These are phyloP conservation scores for Ditylenchus dipsaci DNA, from an alignment of 1,140 invertebrate genomes.

Conservation along the genomic window DNA sequence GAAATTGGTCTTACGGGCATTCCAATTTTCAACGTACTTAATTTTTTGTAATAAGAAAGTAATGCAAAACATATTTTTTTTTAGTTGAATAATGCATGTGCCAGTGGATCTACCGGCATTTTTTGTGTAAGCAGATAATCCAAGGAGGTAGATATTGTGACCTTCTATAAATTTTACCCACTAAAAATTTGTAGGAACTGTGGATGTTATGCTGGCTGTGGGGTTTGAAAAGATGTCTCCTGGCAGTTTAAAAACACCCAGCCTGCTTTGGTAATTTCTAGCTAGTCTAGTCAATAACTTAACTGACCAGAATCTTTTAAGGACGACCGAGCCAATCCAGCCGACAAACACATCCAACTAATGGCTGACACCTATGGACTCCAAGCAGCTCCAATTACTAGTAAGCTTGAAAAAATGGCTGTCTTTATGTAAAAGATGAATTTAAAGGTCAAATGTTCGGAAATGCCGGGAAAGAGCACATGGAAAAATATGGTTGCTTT, in stretches of 20 bases:
- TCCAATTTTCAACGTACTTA: slow-evolving; percentile 81
- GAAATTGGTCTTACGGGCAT: slow-evolving; percentile 91
- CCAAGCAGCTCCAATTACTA: slow-evolving; percentile 34
- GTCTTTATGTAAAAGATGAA: slow-evolving; percentile 63
- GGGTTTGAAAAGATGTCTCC: slow-evolving; percentile 97
- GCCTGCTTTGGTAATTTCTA: slow-evolving; percentile 13
- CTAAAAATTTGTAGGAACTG: slow-evolving; percentile 61
- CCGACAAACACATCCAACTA: slow-evolving; percentile 82
- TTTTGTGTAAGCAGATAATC: slow-evolving; percentile 83
- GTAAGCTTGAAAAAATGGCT: slow-evolving; percentile 15
- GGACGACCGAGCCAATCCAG: slow-evolving; percentile 81
- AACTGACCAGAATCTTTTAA: slow-evolving; percentile 1
- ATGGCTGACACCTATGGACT: slow-evolving; percentile 78
- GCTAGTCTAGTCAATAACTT: no score
- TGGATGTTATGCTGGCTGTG: slow-evolving; percentile 81
- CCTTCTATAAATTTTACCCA: neutral
- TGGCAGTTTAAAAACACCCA: slow-evolving; percentile 76
- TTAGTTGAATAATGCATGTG: slow-evolving; percentile 83
- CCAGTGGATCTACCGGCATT: slow-evolving; percentile 87
- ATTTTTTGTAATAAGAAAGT: neutral
- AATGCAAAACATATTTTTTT: neutral
- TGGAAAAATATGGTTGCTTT: slow-evolving; percentile 77
- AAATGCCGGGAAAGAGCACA: slow-evolving; percentile 90
- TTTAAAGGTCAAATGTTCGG: slow-evolving; percentile 85
- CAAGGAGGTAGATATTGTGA: slow-evolving; percentile 60